phyloP scores from a whole-genome alignment of 2,888 invertebrate species.

The Leptopilina myrica region DNA sequence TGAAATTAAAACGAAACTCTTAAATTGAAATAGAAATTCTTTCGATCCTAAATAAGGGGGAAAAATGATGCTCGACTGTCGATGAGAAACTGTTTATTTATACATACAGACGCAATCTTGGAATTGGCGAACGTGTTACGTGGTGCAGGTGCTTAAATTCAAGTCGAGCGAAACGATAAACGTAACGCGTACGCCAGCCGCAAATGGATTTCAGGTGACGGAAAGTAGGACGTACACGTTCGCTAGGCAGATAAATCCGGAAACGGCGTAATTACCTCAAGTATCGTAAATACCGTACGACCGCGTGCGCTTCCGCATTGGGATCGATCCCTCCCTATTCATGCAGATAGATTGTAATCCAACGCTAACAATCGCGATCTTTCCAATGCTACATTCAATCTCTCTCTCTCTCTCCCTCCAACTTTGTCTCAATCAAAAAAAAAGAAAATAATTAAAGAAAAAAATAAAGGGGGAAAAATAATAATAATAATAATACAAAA shows the following conservation, averaged over 20 bases:
- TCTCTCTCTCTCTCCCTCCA: too few relatives aligned
- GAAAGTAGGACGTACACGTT: slow-evolving; percentile 33
- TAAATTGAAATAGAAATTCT: not conserved
- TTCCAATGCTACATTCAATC: not conserved
- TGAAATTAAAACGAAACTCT: too few relatives aligned
- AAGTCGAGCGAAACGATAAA: slow-evolving; percentile 13
- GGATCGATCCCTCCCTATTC: slow-evolving; percentile 36
- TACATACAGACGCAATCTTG: slow-evolving; percentile 1
- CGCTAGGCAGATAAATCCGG: slow-evolving; percentile 33
- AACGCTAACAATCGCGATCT: not conserved
- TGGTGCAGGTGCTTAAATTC: slow-evolving; percentile 32
- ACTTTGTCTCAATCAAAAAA: not conserved
- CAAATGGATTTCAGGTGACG: slow-evolving; percentile 37
- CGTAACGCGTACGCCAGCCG: slow-evolving; percentile 24
- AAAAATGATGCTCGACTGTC: not conserved
- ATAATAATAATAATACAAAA: too few relatives aligned
- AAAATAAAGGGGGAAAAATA: too few relatives aligned
- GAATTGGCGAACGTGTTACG: not conserved
- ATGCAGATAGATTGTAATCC: slow-evolving; percentile 11
- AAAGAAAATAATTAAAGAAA: slow-evolving; percentile 3
- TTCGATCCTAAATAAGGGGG: not conserved
- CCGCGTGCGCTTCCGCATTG: slow-evolving; percentile 25
- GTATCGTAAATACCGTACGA: slow-evolving; percentile 29
- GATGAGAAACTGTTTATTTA: slow-evolving; percentile 1
- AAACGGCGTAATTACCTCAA: slow-evolving; percentile 31